Percentiles rank a stretch among this genome's conserved stretches.
Evolutionary conservation across 1,140 invertebrate genomes (phyloP).

Genomic region (Drosophila saltans): DNA sequence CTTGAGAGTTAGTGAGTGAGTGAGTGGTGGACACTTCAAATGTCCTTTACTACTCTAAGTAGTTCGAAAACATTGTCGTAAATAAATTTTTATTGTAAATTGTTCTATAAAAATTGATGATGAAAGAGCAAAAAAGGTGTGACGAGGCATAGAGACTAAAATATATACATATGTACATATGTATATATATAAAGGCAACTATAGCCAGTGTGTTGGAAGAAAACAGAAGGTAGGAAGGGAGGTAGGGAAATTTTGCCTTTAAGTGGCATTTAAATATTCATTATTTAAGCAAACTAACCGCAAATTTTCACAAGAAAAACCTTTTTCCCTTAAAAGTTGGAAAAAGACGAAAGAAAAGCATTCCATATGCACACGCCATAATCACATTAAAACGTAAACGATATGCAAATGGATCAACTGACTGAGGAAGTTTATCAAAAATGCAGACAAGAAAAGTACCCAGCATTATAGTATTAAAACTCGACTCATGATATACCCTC

Average conservation of each 20-base stretch:
- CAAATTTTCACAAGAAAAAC: conserved; percentile 41
- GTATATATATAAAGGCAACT: background rate
- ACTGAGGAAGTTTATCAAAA: conserved; percentile 77
- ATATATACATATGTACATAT: no score
- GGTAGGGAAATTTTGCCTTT: conserved; percentile 22
- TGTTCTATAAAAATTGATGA: conserved; percentile 50
- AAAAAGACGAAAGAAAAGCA: conserved; percentile 39
- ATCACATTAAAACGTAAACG: conserved; percentile 81
- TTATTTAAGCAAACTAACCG: conserved; percentile 56
- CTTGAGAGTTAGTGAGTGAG: no score
- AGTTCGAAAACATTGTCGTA: conserved; percentile 76
- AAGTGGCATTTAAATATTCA: conserved; percentile 60
- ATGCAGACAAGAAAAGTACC: conserved; percentile 39
- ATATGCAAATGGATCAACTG: conserved; percentile 80
- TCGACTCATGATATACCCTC: no score
- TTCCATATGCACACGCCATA: conserved; percentile 79
- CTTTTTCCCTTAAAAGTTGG: conserved; percentile 56
- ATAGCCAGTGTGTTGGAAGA: background rate
- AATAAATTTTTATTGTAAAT: conserved; percentile 79
- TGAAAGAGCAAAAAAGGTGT: conserved; percentile 45
- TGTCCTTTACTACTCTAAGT: conserved; percentile 38
- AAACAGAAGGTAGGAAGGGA: conserved; percentile 40
- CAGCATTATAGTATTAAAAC: no score
- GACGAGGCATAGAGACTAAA: conserved; percentile 17
- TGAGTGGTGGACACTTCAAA: conserved; percentile 46